Evolutionary conservation across 2,888 invertebrate species (phyloP).

Genomic region (Eubasilissa splendida): DNA sequence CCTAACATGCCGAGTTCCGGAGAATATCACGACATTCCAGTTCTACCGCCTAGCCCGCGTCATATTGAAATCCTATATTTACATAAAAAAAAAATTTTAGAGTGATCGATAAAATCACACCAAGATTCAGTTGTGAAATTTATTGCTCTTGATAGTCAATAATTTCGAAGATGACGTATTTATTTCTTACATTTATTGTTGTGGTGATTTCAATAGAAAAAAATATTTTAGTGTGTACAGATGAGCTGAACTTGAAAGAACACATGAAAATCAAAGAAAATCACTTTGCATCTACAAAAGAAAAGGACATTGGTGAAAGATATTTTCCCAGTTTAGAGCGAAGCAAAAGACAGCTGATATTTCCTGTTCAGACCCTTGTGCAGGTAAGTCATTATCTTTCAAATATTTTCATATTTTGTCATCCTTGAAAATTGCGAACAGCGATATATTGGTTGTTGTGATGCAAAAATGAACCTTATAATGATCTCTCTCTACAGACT

Average conservation of each 20-base stretch:
- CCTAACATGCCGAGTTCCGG: background rate
- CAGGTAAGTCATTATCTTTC: conserved; percentile 48
- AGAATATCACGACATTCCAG: background rate
- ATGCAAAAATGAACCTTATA: background rate
- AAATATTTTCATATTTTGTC: too few species aligned
- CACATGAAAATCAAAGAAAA: conserved; percentile 10
- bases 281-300: background rate
- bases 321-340: conserved; percentile 20
- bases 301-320: background rate
- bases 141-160: background rate
- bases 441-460: background rate
- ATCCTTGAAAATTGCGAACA: too few species aligned
- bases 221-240: background rate
- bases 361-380: conserved; percentile 50
- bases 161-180: background rate
- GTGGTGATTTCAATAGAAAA: background rate
- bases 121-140: conserved; percentile 1
- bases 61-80: background rate
- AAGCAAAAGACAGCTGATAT: conserved; percentile 52
- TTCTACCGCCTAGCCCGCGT: background rate
- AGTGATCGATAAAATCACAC: background rate
- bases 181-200: conserved; percentile 1
- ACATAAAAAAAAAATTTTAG: too few species aligned
- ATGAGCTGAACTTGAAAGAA: background rate
- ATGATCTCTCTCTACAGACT: background rate